Evolutionary conservation across 2,113 vertebrate genomes (phyloP).

Genomic region (Picathartes gymnocephalus): DNA sequence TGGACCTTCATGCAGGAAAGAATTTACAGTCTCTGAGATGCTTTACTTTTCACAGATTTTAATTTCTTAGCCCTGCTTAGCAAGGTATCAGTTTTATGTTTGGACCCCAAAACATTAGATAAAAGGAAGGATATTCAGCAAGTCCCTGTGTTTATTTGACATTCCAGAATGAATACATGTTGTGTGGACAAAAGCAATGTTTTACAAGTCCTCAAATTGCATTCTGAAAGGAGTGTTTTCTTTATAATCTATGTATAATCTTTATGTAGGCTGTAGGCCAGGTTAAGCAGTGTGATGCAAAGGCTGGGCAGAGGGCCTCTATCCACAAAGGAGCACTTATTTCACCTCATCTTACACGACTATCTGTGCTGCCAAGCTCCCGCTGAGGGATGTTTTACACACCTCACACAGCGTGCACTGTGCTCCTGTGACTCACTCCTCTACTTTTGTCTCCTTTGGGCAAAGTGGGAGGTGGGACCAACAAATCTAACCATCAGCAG

Average conservation of each 20-base stretch:
- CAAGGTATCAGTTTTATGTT: conserved; percentile 12
- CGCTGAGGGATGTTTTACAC: neutral
- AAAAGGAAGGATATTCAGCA: conserved; percentile 20
- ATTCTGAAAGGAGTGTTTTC: conserved; percentile 65
- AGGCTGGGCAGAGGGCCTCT: conserved; percentile 42
- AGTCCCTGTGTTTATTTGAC: conserved; percentile 50
- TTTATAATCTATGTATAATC: conserved; percentile 63
- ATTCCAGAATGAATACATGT: conserved; percentile 44
- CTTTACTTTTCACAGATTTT: neutral
- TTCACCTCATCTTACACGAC: conserved; percentile 28
- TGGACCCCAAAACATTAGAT: neutral
- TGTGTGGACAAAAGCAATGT: conserved; percentile 52
- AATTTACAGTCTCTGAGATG: neutral
- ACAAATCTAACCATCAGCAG: neutral
- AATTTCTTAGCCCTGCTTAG: neutral
- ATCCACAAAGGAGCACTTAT: conserved; percentile 59
- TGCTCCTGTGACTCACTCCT: neutral
- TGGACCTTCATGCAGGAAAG: neutral
- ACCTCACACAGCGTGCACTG: neutral
- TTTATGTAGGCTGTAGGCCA: conserved; percentile 66
- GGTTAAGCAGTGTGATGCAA: conserved; percentile 64
- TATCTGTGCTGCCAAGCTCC: conserved; percentile 28
- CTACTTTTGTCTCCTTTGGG: neutral
- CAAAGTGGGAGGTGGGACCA: neutral
- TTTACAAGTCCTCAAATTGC: conserved; percentile 45